A percentile compares a stretch with the other conserved stretches of the same genome.
phyloP scores from a whole-genome alignment of 1,140 invertebrate species.

The Drosophila kurseongensis region DNA sequence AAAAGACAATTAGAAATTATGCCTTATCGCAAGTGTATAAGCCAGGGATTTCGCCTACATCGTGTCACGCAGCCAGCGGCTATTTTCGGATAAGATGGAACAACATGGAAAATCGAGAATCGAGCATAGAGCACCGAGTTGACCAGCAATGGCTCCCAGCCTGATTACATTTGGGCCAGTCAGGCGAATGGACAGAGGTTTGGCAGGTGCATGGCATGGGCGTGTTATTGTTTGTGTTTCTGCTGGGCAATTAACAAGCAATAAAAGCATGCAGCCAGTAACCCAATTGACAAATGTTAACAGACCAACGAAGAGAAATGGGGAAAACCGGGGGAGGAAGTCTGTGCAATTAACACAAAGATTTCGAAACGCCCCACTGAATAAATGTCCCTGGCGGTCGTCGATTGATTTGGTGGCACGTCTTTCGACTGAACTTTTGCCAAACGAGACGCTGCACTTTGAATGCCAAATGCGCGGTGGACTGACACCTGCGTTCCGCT shows the following conservation, averaged over 20 bases:
- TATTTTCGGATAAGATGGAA: slow-evolving; percentile 18
- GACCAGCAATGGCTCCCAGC: slow-evolving; percentile 58
- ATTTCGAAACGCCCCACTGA: slow-evolving; percentile 67
- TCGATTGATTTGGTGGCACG: slow-evolving; percentile 59
- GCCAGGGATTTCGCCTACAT: not conserved
- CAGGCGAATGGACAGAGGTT: slow-evolving; percentile 8
- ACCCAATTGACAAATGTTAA: slow-evolving; percentile 52
- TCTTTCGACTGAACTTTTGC: slow-evolving; percentile 72
- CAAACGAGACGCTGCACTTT: slow-evolving; percentile 68
- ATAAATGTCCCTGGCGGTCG: slow-evolving; percentile 42
- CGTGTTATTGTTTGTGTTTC: slow-evolving; percentile 67
- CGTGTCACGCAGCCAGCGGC: slow-evolving; percentile 34
- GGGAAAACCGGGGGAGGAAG: slow-evolving; percentile 2
- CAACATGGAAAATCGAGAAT: not conserved
- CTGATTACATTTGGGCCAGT: slow-evolving; percentile 59
- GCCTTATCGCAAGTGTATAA: too few relatives aligned
- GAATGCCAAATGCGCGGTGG: slow-evolving; percentile 59
- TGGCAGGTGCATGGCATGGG: slow-evolving; percentile 62
- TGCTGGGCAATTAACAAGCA: slow-evolving; percentile 79
- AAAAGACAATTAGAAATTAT: too few relatives aligned
- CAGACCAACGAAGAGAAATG: not conserved
- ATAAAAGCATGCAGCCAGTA: slow-evolving; percentile 61
- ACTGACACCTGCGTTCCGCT: slow-evolving; percentile 48
- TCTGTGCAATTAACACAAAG: slow-evolving; percentile 66
- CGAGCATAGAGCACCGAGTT: slow-evolving; percentile 4